These are phyloP conservation scores for Pipistrellus nathusii DNA, from an alignment of 2,797 vertebrate species.

Conservation along the genomic window DNA sequence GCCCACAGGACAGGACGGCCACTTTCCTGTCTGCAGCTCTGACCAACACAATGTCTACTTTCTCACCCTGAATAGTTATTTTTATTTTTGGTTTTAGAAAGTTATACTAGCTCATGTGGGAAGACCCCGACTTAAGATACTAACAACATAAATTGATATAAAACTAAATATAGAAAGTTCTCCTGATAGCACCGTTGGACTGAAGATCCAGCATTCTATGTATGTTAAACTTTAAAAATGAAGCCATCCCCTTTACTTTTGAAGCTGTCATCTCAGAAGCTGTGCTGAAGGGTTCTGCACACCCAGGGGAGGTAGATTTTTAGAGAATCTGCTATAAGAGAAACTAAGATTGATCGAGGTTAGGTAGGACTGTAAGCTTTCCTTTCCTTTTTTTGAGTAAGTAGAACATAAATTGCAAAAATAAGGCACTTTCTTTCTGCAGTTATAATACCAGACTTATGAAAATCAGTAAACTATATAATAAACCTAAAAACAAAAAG, in stretches of 20 bases:
- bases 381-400: background rate
- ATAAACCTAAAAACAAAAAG: background rate
- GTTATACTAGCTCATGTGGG: background rate
- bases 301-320: background rate
- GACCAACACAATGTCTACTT: background rate
- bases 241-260: background rate
- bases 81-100: constrained; percentile 47
- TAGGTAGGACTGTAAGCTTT: background rate
- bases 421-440: background rate
- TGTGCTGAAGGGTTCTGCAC: background rate
- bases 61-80: background rate
- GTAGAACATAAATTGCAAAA: background rate
- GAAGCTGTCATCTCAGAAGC: background rate
- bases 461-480: background rate
- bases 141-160: background rate
- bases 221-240: background rate
- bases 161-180: constrained; percentile 4
- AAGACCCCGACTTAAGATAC: constrained; percentile 19
- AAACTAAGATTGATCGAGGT: background rate
- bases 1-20: background rate
- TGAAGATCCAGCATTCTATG: background rate
- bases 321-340: background rate
- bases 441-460: background rate
- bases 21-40: background rate
- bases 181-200: background rate